phyloP scores from a whole-genome alignment of 2,888 invertebrate species.

The Oscheius sp. region DNA sequence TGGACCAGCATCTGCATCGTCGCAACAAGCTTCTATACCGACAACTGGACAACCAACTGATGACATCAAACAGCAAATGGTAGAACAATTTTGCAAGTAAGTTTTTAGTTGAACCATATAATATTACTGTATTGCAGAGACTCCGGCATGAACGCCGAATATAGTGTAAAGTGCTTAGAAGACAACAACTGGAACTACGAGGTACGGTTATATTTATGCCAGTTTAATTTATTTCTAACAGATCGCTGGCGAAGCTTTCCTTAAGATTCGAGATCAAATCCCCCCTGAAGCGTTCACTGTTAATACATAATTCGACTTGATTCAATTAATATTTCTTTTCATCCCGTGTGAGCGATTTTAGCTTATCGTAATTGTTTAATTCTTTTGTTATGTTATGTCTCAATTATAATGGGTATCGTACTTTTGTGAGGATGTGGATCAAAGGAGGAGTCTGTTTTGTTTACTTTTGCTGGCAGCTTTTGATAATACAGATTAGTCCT shows the following conservation, averaged over 20 bases:
- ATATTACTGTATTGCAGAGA: constrained; percentile 3
- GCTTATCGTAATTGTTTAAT: background rate
- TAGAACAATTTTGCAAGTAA: constrained; percentile 26
- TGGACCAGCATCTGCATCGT: background rate
- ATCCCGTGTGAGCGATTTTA: background rate
- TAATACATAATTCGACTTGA: background rate
- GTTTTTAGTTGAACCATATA: constrained; percentile 4
- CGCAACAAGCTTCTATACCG: background rate
- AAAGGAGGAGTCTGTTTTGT: background rate
- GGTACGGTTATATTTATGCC: constrained; percentile 34
- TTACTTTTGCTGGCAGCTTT: background rate
- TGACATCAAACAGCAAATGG: constrained; percentile 18
- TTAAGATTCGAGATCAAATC: constrained; percentile 1
- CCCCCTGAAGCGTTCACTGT: constrained; percentile 26
- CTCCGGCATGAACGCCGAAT: constrained; percentile 61
- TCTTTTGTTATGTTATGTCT: background rate
- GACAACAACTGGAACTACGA: constrained; percentile 63
- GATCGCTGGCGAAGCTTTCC: constrained; percentile 21
- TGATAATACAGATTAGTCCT: background rate
- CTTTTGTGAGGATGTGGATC: background rate
- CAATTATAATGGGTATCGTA: background rate
- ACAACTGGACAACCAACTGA: constrained; percentile 4
- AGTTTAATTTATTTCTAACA: background rate
- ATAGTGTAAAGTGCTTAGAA: constrained; percentile 60
- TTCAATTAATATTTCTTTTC: background rate